Percentiles rank a stretch among this genome's conserved stretches.
Evolutionary conservation across 2,113 vertebrate species (phyloP).

Genomic region (Odocoileus hemionus): DNA sequence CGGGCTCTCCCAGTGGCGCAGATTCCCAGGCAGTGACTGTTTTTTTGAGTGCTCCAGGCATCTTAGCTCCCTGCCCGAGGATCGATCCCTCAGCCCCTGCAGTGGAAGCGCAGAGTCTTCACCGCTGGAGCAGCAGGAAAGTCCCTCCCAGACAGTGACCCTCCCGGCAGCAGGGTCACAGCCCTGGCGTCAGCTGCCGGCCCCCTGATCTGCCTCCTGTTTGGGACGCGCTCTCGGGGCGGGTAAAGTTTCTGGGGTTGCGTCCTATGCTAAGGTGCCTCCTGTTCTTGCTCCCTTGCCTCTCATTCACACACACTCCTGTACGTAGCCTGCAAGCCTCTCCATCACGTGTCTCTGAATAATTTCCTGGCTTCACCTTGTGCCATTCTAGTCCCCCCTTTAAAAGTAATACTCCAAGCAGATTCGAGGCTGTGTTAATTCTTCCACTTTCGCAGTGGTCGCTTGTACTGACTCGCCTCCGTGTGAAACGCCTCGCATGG

Average conservation of each 20-base stretch:
- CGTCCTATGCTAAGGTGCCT: neutral
- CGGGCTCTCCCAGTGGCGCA: neutral
- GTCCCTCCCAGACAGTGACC: neutral
- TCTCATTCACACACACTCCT: neutral
- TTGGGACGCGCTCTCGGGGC: neutral
- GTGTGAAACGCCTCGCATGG: neutral
- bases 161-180: neutral
- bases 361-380: neutral
- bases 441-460: neutral
- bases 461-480: neutral
- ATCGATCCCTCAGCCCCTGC: neutral
- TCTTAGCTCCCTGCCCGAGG: neutral
- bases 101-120: accelerated
- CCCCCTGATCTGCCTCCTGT: too few relatives aligned
- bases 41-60: neutral
- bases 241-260: neutral
- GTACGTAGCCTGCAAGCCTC: neutral
- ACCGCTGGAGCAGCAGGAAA: neutral
- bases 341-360: neutral
- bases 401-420: neutral
- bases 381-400: neutral
- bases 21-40: neutral
- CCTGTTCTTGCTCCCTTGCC: neutral
- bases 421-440: neutral
- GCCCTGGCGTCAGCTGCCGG: too few relatives aligned